phyloP scores from a whole-genome alignment of 2,113 vertebrate genomes.

The Epinephelus fuscoguttatus region DNA sequence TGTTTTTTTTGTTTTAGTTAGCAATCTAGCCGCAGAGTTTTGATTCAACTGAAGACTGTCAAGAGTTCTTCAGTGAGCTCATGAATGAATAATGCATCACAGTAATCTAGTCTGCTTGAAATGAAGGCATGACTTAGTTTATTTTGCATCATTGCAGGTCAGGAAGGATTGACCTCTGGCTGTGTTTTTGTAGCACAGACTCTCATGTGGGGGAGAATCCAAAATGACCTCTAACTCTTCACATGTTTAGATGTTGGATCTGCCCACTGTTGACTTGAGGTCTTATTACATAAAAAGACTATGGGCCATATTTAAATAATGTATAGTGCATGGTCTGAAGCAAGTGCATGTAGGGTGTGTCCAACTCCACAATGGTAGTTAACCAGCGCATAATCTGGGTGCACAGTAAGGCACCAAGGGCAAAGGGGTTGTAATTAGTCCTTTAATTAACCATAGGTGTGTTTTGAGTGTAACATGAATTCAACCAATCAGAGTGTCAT shows the following conservation, averaged over 20 bases:
- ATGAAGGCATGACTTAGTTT: slow-evolving; percentile 7
- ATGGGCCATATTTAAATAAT: too few relatives aligned
- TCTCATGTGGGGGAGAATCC: neutral
- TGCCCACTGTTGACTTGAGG: neutral
- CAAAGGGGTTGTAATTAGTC: too few relatives aligned
- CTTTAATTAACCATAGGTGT: too few relatives aligned
- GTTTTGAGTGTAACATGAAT: too few relatives aligned
- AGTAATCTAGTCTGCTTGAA: neutral
- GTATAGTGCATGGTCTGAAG: too few relatives aligned
- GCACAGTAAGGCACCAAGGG: too few relatives aligned
- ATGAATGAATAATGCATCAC: slow-evolving; percentile 32
- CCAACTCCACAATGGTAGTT: too few relatives aligned
- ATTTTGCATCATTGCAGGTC: neutral
- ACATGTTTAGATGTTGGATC: neutral
- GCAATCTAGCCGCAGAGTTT: neutral
- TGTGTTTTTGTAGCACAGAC: neutral
- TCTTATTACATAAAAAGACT: neutral
- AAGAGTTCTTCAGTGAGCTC: neutral
- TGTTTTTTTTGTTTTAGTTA: slow-evolving; percentile 9
- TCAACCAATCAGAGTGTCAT: too few relatives aligned
- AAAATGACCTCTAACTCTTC: neutral
- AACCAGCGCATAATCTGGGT: too few relatives aligned
- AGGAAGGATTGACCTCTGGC: neutral
- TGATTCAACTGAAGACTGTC: slow-evolving; percentile 21
- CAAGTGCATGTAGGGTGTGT: too few relatives aligned